These are phyloP conservation scores for Tokudaia muenninki DNA, from an alignment of 2,797 vertebrate genomes.

Conservation along the genomic window DNA sequence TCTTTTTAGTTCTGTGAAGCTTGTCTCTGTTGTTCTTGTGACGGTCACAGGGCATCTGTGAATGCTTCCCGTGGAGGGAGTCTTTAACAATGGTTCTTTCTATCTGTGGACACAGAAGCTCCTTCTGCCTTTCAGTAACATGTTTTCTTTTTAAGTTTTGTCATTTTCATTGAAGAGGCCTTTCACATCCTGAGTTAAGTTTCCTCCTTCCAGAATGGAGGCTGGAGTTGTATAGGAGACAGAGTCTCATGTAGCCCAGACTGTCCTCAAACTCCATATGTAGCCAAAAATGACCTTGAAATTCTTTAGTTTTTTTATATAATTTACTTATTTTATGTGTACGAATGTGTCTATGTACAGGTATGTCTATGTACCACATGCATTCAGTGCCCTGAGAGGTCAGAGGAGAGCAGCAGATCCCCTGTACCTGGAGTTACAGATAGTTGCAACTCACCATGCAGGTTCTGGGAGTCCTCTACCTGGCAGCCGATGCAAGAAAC, in stretches of 20 bases:
- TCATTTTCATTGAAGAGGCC: neutral
- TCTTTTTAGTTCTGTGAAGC: neutral
- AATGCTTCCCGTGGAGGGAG: neutral
- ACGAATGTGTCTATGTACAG: neutral
- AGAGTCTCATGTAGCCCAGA: neutral
- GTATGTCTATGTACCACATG: neutral
- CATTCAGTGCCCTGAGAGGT: neutral
- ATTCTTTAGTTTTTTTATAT: neutral
- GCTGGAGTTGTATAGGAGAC: neutral
- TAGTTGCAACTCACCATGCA: neutral
- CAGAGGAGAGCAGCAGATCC: neutral
- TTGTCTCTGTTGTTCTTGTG: neutral
- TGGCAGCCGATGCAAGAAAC: neutral
- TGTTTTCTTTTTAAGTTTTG: neutral
- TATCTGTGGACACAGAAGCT: no score
- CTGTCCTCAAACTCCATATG: neutral
- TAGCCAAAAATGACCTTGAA: neutral
- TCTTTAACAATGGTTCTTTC: neutral
- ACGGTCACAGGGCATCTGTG: neutral
- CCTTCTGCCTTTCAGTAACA: neutral
- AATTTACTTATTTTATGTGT: neutral
- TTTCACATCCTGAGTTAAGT: neutral
- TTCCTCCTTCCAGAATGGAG: neutral
- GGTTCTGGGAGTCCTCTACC: neutral
- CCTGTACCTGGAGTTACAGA: neutral